Base-by-base conservation (phyloP, 1,140 invertebrate species). In the Melitaea cinxia region DNA sequence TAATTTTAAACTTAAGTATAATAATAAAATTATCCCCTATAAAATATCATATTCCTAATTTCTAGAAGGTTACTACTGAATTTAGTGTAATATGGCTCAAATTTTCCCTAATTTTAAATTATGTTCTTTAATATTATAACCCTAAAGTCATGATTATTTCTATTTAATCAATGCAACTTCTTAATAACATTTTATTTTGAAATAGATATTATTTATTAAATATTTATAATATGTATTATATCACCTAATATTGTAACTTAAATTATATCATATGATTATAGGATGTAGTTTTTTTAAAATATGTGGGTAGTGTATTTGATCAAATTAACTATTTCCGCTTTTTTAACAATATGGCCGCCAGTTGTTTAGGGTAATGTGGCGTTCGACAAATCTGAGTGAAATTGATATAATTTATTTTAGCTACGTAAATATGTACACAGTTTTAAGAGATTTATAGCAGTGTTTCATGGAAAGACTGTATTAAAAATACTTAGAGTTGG, bases 331-430 rank as follows among this genome's bases (percentile, higher is more conserved):
- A 68, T 68, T 76, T 91, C 88, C 88, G 87, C 75, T 87, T 85
- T n/a, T n/a, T 89, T 80, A 87, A 84, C 87, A 91, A 91, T 89
- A 91, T 91, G 90, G 90, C 90, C 83, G 87, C 88, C 88, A 88
- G 83, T 91, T 91, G 90, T 91, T 89, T 88, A 88, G 88, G 87
- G 89, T 90, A 91, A 91, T 91, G 90, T 91, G 90, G 90, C 90
- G 90, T 91, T 91, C 83, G 81, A 87, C 78, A 83, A 88, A 89
- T 83, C 84, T 78, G 82, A 86, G 85, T 91, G 85, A 89, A 88
- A 88, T 88, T 89, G 74, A 80, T 87, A 81, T 78, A 85, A 91
- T 81, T 86, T 80, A 83, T 83, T 80, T 75, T 78, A 85, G 78
- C 82, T 76, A 85, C 76, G 78, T 81, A 83, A 91, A 86, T 77